A percentile compares a stretch with the other conserved stretches of the same genome.
phyloP scores from a whole-genome alignment of 2,113 vertebrate species.

The Cephalopholis sonnerati region DNA sequence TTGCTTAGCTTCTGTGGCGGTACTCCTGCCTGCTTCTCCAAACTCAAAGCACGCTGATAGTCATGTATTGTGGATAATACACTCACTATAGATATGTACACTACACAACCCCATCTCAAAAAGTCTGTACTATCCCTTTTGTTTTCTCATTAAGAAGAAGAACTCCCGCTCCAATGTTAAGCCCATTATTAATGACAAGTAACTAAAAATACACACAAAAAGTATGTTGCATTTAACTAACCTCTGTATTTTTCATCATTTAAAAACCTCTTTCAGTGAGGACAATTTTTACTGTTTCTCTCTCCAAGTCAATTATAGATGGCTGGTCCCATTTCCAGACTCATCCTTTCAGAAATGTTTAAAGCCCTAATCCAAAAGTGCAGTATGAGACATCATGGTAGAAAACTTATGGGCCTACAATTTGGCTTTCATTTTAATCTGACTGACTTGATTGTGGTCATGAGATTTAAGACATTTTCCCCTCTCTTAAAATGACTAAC shows the following conservation, averaged over 20 bases:
- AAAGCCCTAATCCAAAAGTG: constrained; percentile 28
- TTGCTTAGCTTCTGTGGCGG: no score
- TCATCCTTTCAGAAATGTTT: neutral
- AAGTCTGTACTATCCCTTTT: no score
- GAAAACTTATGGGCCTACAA: constrained; percentile 21
- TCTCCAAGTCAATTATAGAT: constrained; percentile 5
- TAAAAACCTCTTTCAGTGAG: neutral
- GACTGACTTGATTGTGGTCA: constrained; percentile 12
- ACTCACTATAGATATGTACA: no score
- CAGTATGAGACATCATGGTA: neutral
- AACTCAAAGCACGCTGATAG: no score
- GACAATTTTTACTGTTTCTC: neutral
- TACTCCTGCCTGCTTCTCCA: no score
- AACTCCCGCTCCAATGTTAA: neutral
- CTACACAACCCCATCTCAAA: no score
- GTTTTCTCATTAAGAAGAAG: neutral
- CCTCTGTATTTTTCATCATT: neutral
- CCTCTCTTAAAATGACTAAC: constrained; percentile 8
- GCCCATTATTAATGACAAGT: neutral
- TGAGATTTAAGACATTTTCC: neutral
- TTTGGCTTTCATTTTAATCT: constrained; percentile 39
- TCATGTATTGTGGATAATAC: no score
- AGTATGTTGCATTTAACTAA: neutral
- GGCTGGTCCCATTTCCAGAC: constrained; percentile 11
- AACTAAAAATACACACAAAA: neutral